phyloP scores from a whole-genome alignment of 2,888 invertebrate species.

The Bedellia somnulentella region DNA sequence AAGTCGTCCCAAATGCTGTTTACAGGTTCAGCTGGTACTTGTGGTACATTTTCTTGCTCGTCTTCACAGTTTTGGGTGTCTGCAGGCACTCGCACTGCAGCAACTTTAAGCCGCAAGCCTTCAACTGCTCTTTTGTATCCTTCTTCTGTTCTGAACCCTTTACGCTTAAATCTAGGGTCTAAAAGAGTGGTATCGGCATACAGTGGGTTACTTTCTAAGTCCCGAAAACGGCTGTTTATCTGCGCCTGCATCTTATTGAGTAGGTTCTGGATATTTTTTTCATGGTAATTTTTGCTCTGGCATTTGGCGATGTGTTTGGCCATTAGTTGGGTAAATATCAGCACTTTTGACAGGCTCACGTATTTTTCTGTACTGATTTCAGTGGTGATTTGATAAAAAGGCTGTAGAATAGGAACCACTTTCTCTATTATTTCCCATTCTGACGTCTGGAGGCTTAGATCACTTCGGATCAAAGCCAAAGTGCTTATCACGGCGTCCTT shows the following conservation, averaged over 20 bases:
- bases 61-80: background rate
- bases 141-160: slow-evolving; percentile 1
- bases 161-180: slow-evolving; percentile 5
- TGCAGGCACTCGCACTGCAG: background rate
- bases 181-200: slow-evolving; percentile 4
- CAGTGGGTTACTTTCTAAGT: background rate
- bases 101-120: background rate
- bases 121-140: background rate
- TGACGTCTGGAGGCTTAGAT: no score
- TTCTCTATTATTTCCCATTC: no score
- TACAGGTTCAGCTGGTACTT: background rate
- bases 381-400: no score
- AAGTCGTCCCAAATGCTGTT: slow-evolving; percentile 10
- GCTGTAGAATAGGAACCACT: no score
- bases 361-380: no score
- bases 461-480: no score
- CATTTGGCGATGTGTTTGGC: background rate
- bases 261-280: background rate
- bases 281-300: background rate
- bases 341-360: no score
- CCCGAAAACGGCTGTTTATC: background rate
- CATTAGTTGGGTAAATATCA: background rate
- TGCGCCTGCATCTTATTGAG: background rate
- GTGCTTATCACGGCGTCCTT: no score
- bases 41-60: background rate